Base-by-base conservation (phyloP, 2,113 vertebrate species). In the Loxodonta africana region DNA sequence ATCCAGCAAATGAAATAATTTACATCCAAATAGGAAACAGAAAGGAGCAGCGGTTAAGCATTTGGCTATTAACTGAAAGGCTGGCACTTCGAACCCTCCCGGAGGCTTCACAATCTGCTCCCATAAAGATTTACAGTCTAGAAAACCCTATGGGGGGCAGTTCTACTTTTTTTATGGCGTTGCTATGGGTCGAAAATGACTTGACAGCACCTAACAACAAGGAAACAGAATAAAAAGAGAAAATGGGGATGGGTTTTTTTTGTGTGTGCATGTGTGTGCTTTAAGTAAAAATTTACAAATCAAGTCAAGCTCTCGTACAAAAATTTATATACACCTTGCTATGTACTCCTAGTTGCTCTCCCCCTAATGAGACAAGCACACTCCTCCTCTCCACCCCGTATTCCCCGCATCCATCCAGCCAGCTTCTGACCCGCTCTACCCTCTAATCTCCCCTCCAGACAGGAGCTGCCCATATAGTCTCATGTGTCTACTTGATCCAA, bases 191-290 rank as follows among this genome's bases (percentile, higher is more conserved):
- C 33, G 5, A 28, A 71, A n/a, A 11, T 25, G 25, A 15, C 67
- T 33, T 17, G 33, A n/a, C 14, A 71, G 33, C 67, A 33, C 67
- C 37, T 17, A 71, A 33, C 67, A 30, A 69, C 67, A 71, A 94
- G 82, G n/a, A 87, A 83, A 62, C 30, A 78, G 33, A 78, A 73
- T 83, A 90, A 80, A 85, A 83, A 86, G 30, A 87, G 44, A 28
- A 91, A 74, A 37, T 37, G 37, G 37, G 37, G 37, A 37, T 37
- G 37, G 37, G 37, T 37, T 37, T 37, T 37, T 37, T 37, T 37
- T 37, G 37, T 37, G 37, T 37, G 37, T 37, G 37, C 37, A 37
- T 37, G 37, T 37, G 37, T 37, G 37, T 37, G 37, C 37, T 37
- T 37, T 37, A 37, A 37, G 37, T 37, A 37, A 37, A 37, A 37